phyloP scores from a whole-genome alignment of 2,113 vertebrate genomes.

The Odobenus rosmarus region DNA sequence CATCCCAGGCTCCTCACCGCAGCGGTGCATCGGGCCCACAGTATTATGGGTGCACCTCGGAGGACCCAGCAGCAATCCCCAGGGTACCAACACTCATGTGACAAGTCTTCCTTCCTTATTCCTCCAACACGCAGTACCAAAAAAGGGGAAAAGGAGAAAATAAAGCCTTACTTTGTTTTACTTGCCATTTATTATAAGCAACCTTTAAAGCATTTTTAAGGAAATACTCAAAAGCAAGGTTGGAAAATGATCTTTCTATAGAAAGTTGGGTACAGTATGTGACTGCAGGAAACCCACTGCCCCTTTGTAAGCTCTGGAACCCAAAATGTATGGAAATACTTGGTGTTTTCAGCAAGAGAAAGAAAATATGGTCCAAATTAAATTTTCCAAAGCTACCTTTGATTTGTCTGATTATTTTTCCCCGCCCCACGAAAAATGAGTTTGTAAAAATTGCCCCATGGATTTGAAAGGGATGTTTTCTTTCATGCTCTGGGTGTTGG shows the following conservation, averaged over 20 bases:
- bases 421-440: neutral
- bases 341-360: conserved; percentile 73
- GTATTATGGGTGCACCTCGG: neutral
- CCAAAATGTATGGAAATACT: conserved; percentile 61
- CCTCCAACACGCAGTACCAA: conserved; percentile 33
- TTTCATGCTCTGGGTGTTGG: neutral
- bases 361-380: conserved; percentile 77
- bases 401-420: conserved; percentile 60
- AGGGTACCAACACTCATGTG: conserved; percentile 34
- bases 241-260: conserved; percentile 71
- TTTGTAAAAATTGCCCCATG: neutral
- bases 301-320: conserved; percentile 68
- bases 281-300: conserved; percentile 60
- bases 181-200: conserved; percentile 67
- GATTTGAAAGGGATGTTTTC: neutral
- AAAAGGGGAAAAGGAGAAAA: neutral
- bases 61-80: neutral
- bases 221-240: conserved; percentile 57
- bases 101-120: conserved; percentile 72
- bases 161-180: conserved; percentile 66
- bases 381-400: conserved; percentile 78
- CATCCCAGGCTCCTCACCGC: neutral
- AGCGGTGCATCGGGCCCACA: neutral
- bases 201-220: conserved; percentile 69
- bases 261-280: conserved; percentile 62